A percentile compares a stretch with the other conserved stretches of the same genome.
These are phyloP conservation scores for Cotesia glomerata DNA, from an alignment of 1,140 invertebrate species.

Conservation along the genomic window DNA sequence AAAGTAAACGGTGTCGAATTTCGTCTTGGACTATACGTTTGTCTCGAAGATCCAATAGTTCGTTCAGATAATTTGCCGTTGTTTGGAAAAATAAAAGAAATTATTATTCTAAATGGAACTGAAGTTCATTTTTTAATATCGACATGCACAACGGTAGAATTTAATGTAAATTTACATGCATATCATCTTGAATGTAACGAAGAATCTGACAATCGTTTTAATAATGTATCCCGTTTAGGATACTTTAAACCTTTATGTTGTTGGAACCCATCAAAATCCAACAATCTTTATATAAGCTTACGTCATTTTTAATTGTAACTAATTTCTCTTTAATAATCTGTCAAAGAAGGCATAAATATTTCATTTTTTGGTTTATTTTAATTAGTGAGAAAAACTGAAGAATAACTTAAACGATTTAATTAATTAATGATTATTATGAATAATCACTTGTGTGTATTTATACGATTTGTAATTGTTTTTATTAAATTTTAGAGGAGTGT, in stretches of 20 bases:
- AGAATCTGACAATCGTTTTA: neutral
- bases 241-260: neutral
- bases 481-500: too few species aligned
- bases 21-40: neutral
- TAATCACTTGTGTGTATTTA: too few species aligned
- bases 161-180: neutral
- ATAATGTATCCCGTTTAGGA: neutral
- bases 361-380: too few species aligned
- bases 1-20: too few species aligned
- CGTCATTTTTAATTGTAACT: neutral
- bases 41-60: neutral
- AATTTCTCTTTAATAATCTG: neutral
- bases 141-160: neutral
- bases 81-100: constrained; percentile 14
- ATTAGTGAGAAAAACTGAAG: too few species aligned
- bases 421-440: too few species aligned
- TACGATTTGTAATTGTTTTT: too few species aligned
- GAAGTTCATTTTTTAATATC: constrained; percentile 5
- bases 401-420: too few species aligned
- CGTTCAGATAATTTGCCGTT: neutral
- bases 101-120: neutral
- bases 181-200: neutral
- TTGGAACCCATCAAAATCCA: neutral
- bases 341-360: too few species aligned
- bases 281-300: neutral